phyloP scores from a whole-genome alignment of 2,797 vertebrate species.

The Anabas testudineus region DNA sequence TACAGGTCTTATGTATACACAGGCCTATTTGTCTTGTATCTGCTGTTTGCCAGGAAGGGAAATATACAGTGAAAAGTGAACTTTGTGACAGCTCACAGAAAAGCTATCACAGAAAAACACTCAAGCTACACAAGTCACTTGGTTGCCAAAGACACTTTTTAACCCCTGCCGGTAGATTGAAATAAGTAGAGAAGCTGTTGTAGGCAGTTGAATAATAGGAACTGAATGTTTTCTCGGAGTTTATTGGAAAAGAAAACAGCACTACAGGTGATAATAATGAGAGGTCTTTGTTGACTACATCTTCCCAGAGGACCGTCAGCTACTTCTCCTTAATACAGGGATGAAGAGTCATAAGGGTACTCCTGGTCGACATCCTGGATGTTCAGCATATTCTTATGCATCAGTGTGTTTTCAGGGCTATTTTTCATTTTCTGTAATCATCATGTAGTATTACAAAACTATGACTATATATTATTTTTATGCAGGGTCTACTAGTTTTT shows the following conservation, averaged over 20 bases:
- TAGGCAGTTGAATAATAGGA: neutral
- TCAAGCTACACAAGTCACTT: neutral
- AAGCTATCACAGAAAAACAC: conserved; percentile 1
- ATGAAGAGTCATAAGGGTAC: conserved; percentile 14
- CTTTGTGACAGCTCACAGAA: conserved; percentile 6
- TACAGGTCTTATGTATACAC: conserved; percentile 17
- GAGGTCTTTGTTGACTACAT: conserved; percentile 10
- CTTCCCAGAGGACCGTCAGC: conserved; percentile 13
- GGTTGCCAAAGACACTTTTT: neutral
- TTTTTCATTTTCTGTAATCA: neutral
- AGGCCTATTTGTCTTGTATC: conserved; percentile 15
- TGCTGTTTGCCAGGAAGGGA: conserved; percentile 1
- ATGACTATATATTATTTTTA: neutral
- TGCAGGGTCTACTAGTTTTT: neutral
- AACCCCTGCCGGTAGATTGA: conserved; percentile 1
- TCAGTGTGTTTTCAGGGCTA: conserved; percentile 1
- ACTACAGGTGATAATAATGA: conserved; percentile 28
- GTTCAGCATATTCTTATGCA: conserved; percentile 8
- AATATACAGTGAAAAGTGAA: neutral
- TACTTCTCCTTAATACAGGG: conserved; percentile 45
- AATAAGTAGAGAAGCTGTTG: conserved; percentile 7
- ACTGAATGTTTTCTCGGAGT: neutral
- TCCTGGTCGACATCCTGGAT: too few relatives aligned
- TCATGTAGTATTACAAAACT: neutral
- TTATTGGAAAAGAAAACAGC: conserved; percentile 15